Conservation (phyloP, 1,140 invertebrate species). For the Hormaphis cornu region DNA sequence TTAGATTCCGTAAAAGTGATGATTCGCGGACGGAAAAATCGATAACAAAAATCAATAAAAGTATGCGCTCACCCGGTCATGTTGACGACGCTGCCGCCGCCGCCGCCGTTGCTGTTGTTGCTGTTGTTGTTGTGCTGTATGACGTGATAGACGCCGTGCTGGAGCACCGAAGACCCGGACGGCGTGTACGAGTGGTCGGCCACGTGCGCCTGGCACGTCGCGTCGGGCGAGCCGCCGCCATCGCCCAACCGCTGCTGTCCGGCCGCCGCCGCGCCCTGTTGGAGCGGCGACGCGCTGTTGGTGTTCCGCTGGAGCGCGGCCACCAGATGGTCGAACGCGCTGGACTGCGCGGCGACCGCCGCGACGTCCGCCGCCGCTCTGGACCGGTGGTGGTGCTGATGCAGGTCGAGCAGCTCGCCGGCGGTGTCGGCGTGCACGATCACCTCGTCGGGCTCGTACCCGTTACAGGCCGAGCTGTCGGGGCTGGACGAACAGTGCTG, state of each 20-base stretch:
- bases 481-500: constrained; percentile 13
- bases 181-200: constrained; percentile 25
- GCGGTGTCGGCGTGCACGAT: not conserved
- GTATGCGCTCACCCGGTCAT: not conserved
- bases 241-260: not conserved
- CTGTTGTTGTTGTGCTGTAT: constrained; percentile 10
- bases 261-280: not conserved
- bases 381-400: not conserved
- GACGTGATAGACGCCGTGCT: not conserved
- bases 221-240: not conserved
- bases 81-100: not conserved
- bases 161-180: not conserved
- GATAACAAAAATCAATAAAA: too few species aligned
- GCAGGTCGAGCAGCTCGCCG: not conserved
- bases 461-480: not conserved
- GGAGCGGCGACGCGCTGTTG: constrained; percentile 2
- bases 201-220: constrained; percentile 5
- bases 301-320: constrained; percentile 7
- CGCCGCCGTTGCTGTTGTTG: not conserved
- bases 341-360: not conserved
- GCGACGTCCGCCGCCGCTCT: not conserved
- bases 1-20: too few species aligned
- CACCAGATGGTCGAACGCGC: constrained; percentile 17
- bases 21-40: too few species aligned
- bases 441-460: constrained; percentile 10